phyloP scores from a whole-genome alignment of 2,113 vertebrate genomes.

The Semicossyphus pulcher region DNA sequence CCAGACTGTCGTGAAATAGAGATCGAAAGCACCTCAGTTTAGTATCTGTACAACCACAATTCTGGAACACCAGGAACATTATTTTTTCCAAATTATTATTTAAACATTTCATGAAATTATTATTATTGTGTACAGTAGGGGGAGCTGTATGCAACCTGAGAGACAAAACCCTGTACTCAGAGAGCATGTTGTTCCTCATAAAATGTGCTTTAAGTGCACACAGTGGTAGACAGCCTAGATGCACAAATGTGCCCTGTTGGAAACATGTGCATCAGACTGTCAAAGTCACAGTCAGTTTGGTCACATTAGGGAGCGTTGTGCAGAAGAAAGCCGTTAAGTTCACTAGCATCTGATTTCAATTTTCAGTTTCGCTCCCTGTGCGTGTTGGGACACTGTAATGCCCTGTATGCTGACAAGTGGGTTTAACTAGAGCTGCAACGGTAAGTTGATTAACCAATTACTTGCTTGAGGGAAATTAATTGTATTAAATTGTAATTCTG shows the following conservation, averaged over 20 bases:
- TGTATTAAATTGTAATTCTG: too few relatives aligned
- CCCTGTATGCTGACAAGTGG: background rate
- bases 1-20: slow-evolving; percentile 9
- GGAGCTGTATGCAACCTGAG: background rate
- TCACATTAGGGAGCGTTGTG: background rate
- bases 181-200: too few relatives aligned
- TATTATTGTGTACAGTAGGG: too few relatives aligned
- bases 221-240: too few relatives aligned
- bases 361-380: background rate
- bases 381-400: background rate
- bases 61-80: too few relatives aligned
- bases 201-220: too few relatives aligned
- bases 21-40: slow-evolving; percentile 10
- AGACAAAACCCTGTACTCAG: background rate
- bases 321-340: too few relatives aligned
- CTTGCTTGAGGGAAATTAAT: background rate
- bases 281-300: background rate
- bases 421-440: background rate
- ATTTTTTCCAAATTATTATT: too few relatives aligned
- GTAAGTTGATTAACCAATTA: background rate
- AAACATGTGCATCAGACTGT: background rate
- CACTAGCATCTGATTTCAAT: background rate
- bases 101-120: too few relatives aligned
- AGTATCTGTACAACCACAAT: background rate
- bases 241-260: background rate